phyloP scores from a whole-genome alignment of 2,113 vertebrate species.

The Phylloscopus trochiloides region DNA sequence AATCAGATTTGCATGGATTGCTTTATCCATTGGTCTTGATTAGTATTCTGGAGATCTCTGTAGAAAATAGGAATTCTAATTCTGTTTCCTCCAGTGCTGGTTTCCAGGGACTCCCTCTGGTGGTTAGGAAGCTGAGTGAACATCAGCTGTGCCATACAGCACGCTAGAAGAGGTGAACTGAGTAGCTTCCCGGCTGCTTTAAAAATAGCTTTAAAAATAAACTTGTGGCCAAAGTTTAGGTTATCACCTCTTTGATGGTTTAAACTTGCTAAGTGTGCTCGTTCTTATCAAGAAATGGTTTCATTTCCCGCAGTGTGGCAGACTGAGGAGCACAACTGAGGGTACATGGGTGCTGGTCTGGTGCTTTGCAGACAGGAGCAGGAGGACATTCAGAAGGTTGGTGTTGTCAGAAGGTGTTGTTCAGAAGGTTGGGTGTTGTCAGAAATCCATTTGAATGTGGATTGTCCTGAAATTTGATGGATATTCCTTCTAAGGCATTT shows the following conservation, averaged over 20 bases:
- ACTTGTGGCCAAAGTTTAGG: background rate
- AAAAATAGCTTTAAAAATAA: background rate
- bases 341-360: background rate
- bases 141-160: rapidly evolving
- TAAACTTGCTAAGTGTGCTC: background rate
- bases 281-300: background rate
- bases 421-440: background rate
- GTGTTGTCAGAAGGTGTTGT: background rate
- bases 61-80: background rate
- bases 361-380: background rate
- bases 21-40: constrained; percentile 8
- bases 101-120: constrained; percentile 10
- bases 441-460: background rate
- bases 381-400: background rate
- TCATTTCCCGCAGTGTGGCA: rapidly evolving
- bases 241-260: background rate
- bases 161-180: rapidly evolving
- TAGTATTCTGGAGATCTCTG: background rate
- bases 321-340: background rate
- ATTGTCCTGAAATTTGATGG: background rate
- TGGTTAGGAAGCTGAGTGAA: background rate
- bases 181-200: background rate
- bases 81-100: rapidly evolving
- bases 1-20: constrained; percentile 12
- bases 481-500: background rate